These are phyloP conservation scores for Stichopus horrens DNA, from an alignment of 53 echinoderm and acorn worm species.

Conservation along the genomic window DNA sequence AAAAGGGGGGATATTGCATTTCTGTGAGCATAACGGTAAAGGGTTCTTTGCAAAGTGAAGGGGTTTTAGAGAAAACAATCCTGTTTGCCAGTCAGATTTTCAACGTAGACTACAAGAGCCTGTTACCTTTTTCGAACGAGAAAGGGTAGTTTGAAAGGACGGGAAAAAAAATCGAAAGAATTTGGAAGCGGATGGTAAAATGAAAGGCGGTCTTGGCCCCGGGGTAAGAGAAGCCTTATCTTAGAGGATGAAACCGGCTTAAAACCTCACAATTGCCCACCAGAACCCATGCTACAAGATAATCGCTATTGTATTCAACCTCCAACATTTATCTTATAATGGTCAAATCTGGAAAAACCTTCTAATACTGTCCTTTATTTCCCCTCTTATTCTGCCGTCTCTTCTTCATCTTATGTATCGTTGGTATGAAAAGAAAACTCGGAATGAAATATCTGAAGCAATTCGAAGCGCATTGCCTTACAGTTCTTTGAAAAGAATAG, in stretches of 20 bases:
- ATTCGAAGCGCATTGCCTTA: background rate
- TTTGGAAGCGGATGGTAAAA: background rate
- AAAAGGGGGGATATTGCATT: background rate
- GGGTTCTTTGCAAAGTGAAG: background rate
- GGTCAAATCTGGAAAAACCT: background rate
- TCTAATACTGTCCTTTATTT: background rate
- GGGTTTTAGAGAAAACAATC: background rate
- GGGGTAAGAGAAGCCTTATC: constrained; percentile 24
- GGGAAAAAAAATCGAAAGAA: constrained; percentile 7
- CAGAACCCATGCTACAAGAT: constrained; percentile 33
- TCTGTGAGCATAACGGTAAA: background rate
- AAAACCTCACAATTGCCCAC: constrained; percentile 29
- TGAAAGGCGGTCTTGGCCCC: background rate
- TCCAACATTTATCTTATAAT: constrained; percentile 38
- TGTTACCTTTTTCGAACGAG: background rate
- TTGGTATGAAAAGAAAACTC: background rate
- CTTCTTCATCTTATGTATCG: constrained; percentile 1
- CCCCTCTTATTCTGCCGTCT: too few species aligned
- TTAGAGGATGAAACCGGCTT: constrained; percentile 8
- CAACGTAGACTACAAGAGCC: background rate
- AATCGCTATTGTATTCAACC: constrained; percentile 16
- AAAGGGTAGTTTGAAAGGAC: background rate
- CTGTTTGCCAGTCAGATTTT: constrained; percentile 20
- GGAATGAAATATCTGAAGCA: constrained; percentile 18
- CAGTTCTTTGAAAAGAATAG: constrained; percentile 15